Evolutionary conservation across 2,113 vertebrate genomes (phyloP).

Genomic region (Reinhardtius hippoglossoides): DNA sequence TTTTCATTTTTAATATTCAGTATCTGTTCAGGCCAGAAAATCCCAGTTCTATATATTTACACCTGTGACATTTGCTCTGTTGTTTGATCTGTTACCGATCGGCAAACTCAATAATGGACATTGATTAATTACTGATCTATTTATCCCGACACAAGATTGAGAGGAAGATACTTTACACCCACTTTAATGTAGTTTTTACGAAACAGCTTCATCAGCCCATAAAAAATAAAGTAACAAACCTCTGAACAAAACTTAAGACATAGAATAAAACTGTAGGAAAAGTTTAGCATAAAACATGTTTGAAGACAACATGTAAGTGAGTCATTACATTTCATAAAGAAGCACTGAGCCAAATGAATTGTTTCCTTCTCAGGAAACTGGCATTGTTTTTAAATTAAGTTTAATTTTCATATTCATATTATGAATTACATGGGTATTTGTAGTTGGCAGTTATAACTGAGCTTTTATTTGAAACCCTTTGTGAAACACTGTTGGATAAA

Average conservation of each 20-base stretch:
- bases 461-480: too few species aligned
- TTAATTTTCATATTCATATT: too few species aligned
- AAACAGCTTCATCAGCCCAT: neutral
- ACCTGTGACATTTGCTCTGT: conserved; percentile 18
- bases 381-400: too few species aligned
- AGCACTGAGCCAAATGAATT: too few species aligned
- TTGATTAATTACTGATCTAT: conserved; percentile 5
- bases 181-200: neutral
- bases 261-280: neutral
- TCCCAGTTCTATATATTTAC: conserved; percentile 1
- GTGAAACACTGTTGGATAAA: neutral
- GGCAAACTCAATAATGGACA: neutral
- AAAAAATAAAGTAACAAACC: neutral
- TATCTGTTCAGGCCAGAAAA: neutral
- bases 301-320: too few species aligned
- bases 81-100: conserved; percentile 7
- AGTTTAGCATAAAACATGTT: neutral
- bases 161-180: neutral
- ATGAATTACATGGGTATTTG: neutral
- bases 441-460: too few species aligned
- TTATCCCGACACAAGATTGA: neutral
- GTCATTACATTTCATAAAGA: neutral
- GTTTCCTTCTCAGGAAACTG: too few species aligned
- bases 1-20: conserved; percentile 17
- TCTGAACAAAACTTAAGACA: neutral